These are phyloP conservation scores for Petroica traversi DNA, from an alignment of 2,113 vertebrate species.

Conservation along the genomic window DNA sequence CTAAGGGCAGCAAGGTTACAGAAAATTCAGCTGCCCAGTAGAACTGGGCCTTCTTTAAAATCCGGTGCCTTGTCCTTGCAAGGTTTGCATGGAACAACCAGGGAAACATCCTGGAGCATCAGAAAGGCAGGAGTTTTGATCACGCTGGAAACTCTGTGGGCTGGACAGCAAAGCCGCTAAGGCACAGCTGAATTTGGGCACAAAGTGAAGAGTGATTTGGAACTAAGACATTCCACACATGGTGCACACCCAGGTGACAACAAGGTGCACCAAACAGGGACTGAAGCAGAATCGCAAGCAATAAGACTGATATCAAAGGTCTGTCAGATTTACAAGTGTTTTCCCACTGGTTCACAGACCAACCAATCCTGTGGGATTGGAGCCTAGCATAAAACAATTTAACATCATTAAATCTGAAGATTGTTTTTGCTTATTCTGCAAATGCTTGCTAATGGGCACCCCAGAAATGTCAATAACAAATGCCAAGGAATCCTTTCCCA, in stretches of 20 bases:
- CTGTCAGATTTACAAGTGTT: neutral
- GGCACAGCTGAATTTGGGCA: neutral
- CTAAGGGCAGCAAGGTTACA: neutral
- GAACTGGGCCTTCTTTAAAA: neutral
- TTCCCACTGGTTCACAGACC: neutral
- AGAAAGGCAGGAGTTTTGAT: neutral
- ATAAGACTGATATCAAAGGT: neutral
- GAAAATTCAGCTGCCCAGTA: neutral
- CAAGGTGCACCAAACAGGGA: neutral
- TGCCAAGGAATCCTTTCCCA: neutral
- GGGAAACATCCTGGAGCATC: no score
- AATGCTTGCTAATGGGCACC: neutral
- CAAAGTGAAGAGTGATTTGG: neutral
- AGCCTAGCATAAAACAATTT: neutral
- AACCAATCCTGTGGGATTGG: neutral
- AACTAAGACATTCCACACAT: neutral
- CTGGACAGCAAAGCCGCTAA: neutral
- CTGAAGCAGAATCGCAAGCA: neutral
- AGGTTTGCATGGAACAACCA: neutral
- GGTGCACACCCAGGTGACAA: accelerated
- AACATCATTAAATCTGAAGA: neutral
- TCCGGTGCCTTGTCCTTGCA: accelerated
- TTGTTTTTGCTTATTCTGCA: neutral
- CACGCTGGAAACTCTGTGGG: accelerated
- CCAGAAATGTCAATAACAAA: neutral